A percentile compares a stretch with the other conserved stretches of the same genome.
phyloP scores from a whole-genome alignment of 2,113 vertebrate species.

The Amazona guildingii region DNA sequence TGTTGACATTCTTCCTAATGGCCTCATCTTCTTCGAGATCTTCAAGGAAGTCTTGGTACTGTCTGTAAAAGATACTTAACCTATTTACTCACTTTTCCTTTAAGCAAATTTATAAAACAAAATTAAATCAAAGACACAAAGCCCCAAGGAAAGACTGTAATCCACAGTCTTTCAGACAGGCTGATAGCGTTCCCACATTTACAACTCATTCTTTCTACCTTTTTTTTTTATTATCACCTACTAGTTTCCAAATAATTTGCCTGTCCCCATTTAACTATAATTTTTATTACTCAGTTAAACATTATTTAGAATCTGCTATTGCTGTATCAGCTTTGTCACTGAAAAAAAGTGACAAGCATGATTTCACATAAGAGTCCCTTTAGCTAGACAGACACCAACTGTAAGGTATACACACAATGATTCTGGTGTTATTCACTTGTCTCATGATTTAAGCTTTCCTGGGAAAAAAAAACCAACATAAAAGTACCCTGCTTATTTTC shows the following conservation, averaged over 20 bases:
- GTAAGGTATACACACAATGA: background rate
- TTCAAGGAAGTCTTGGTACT: constrained; percentile 97
- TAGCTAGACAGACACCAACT: background rate
- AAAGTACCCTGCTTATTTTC: background rate
- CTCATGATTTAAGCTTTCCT: background rate
- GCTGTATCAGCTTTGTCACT: background rate
- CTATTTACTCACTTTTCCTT: background rate
- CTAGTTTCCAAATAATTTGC: background rate
- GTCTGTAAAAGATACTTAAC: constrained; percentile 71
- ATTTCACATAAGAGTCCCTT: background rate
- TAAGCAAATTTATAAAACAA: background rate
- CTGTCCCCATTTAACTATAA: background rate
- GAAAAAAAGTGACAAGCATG: background rate
- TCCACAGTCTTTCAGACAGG: background rate
- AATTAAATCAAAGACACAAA: background rate
- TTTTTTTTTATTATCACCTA: background rate
- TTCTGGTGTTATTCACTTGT: background rate
- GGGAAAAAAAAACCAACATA: background rate
- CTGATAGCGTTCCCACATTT: background rate
- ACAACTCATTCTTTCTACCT: background rate
- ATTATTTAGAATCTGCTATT: background rate
- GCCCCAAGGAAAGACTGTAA: background rate
- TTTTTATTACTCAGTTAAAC: background rate
- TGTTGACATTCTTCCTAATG: constrained; percentile 95
- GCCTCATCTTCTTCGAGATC: constrained; percentile 96